These are phyloP conservation scores for Hyperoodon ampullatus DNA, from an alignment of 2,113 vertebrate species.

Conservation along the genomic window DNA sequence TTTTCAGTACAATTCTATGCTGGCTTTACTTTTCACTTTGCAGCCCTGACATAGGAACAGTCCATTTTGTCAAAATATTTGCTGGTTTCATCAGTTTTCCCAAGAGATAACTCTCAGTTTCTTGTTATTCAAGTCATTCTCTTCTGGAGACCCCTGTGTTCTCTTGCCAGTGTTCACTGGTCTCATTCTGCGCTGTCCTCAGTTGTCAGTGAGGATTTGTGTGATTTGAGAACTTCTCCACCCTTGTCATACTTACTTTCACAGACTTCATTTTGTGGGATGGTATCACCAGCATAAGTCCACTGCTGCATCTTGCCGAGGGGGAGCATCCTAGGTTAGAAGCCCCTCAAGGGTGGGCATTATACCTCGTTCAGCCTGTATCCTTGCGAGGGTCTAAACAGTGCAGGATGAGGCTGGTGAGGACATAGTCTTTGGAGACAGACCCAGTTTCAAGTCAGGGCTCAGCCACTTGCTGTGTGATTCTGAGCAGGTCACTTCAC, in stretches of 20 bases:
- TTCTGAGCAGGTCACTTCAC: neutral
- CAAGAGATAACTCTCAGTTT: neutral
- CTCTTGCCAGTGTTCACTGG: neutral
- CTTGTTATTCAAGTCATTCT: neutral
- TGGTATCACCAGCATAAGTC: neutral
- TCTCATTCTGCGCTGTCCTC: neutral
- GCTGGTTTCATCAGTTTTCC: constrained; percentile 34
- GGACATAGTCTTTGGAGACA: neutral
- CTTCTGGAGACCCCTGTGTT: neutral
- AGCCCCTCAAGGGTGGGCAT: neutral
- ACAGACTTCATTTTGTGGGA: neutral
- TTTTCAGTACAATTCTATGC: neutral
- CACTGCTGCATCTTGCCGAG: neutral
- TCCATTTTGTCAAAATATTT: neutral
- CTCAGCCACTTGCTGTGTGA: neutral
- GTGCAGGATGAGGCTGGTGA: neutral
- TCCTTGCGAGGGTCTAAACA: neutral
- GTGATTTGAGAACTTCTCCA: neutral
- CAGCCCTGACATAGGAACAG: neutral
- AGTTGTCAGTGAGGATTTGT: neutral
- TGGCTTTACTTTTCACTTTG: constrained; percentile 20
- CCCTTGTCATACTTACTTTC: neutral
- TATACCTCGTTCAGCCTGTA: neutral
- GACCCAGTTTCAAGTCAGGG: neutral
- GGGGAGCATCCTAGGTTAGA: neutral